Base-by-base conservation (phyloP, 2,113 vertebrate genomes). In the Alosa alosa region DNA sequence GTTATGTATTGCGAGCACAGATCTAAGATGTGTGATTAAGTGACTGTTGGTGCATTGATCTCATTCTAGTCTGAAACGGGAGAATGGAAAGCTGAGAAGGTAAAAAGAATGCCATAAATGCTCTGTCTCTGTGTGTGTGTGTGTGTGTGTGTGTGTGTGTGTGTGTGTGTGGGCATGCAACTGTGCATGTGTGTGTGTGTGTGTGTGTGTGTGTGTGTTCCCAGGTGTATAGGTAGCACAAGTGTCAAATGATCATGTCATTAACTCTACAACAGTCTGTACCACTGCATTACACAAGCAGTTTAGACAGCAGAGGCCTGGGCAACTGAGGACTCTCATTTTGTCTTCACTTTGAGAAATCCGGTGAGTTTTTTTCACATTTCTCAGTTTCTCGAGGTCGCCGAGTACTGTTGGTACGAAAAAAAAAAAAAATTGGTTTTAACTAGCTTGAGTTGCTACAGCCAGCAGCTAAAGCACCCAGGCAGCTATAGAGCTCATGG, bases 61-160 rank as follows among this genome's bases (percentile, higher is more conserved):
- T 8, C 1, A 81, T 64, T 78, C 25, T 44, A 87, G 75, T 88
- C 86, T 86, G 88, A 90, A 89, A 72, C 85, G 84, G 85, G 81
- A 50, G 86, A 91, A 4, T 89, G 86, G 90, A 89, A 90, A 64
- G 86, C 90, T 88, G 82, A 86, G 78, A 87, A 88, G 85, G 90
- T 86, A 86, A 3, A 82, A 18, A 82, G 83, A 82, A 83, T 22
- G 31, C 6, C 10, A 75, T 86, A 85, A 83, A 84, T 84, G 85
- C 57, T 78, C 31, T 41, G 72, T 78, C 13, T 39, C 36, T 78
- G 31, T 78, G 72, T 39, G 64, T n/a, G 83, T 84, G 82, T 86
- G 82, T 78, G 11, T 39, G 68, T 15, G 11, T 17, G 31, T 75
- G 68, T 36, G 25, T 13, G 9, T 75, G 68, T 39, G 31, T n/a